Percentiles rank a stretch among this genome's conserved stretches.
Evolutionary conservation across 2,888 invertebrate genomes (phyloP).

Genomic region (Mimas tiliae): DNA sequence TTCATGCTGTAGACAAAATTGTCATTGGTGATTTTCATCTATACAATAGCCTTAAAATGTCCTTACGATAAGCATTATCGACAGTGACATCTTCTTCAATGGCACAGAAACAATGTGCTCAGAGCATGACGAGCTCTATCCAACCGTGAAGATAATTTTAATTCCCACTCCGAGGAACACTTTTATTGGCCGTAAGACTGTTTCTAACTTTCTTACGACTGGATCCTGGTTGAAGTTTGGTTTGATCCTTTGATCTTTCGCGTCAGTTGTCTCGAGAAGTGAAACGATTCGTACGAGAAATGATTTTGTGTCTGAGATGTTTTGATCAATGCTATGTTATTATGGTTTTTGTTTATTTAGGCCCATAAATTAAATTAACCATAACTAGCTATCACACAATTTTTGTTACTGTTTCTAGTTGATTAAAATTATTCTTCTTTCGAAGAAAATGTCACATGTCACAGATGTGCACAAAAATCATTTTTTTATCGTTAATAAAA

Average conservation of each 20-base stretch:
- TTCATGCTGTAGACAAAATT: no score
- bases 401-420: no score
- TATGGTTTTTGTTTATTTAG: not conserved
- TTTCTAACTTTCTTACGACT: slow-evolving; percentile 8
- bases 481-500: no score
- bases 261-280: not conserved
- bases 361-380: no score
- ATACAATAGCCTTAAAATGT: not conserved
- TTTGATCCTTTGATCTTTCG: slow-evolving; percentile 7
- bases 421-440: no score
- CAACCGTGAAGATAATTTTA: slow-evolving; percentile 18
- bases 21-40: no score
- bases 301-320: not conserved
- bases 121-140: not conserved
- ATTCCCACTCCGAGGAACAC: slow-evolving; percentile 10
- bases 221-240: not conserved
- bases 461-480: no score
- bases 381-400: no score
- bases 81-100: not conserved
- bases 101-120: slow-evolving; percentile 16
- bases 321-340: not conserved
- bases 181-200: slow-evolving; percentile 26
- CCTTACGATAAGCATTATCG: not conserved
- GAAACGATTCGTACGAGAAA: not conserved
- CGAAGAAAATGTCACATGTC: no score